phyloP scores from a whole-genome alignment of 2,113 vertebrate genomes.

The Hippocampus mohnikei region DNA sequence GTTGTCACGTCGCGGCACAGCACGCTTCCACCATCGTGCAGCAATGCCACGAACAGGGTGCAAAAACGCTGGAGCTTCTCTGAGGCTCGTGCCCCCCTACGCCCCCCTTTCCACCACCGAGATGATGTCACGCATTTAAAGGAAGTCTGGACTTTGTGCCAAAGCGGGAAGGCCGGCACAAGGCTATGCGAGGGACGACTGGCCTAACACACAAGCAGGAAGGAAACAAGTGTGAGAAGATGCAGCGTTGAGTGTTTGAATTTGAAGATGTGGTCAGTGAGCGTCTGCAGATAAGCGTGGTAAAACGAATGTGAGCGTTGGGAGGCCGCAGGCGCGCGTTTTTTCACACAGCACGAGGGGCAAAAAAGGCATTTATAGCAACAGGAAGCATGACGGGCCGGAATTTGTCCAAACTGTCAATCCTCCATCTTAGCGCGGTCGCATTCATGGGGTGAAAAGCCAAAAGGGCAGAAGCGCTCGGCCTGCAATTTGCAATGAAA shows the following conservation, averaged over 20 bases:
- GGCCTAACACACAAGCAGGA: not conserved
- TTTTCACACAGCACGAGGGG: not conserved
- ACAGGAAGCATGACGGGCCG: constrained; percentile 37
- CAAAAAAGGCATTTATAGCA: constrained; percentile 39
- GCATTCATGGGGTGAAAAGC: not conserved
- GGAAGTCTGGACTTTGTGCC: not conserved
- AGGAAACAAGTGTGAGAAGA: not conserved
- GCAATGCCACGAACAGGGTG: too few relatives aligned
- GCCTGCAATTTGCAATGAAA: constrained; percentile 12
- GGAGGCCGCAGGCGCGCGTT: not conserved
- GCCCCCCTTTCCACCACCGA: too few relatives aligned
- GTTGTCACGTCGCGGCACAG: too few relatives aligned
- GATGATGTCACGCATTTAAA: not conserved
- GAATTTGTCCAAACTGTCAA: not conserved
- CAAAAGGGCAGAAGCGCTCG: not conserved
- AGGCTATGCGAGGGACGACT: not conserved
- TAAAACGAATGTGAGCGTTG: constrained; percentile 2
- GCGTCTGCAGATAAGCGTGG: too few relatives aligned
- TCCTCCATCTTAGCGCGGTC: constrained; percentile 8
- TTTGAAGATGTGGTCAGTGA: not conserved
- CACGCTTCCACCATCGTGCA: too few relatives aligned
- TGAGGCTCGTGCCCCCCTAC: too few relatives aligned
- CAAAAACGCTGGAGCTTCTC: too few relatives aligned
- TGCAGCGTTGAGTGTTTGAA: not conserved
- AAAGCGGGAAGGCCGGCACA: not conserved